Percentiles rank a stretch among this genome's conserved stretches.
Evolutionary conservation across 2,113 vertebrate genomes (phyloP).

Genomic region (Oxygymnocypris stewartii): DNA sequence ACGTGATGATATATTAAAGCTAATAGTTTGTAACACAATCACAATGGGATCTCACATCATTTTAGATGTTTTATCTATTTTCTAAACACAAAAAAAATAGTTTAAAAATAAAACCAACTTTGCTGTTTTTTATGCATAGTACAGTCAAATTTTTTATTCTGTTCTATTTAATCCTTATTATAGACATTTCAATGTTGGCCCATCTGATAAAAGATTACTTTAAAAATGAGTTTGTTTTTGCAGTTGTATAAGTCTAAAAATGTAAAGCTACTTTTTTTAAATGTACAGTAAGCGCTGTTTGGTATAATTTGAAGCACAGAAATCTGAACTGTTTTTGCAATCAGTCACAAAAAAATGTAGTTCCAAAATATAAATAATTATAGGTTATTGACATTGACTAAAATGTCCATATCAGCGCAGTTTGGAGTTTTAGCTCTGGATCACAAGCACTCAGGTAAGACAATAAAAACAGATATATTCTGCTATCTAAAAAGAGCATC

Average conservation of each 20-base stretch:
- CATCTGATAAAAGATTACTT: not conserved
- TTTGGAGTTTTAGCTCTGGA: not conserved
- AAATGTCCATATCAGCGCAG: not conserved
- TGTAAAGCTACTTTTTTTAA: not conserved
- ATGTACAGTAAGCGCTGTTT: not conserved
- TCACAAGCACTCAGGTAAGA: not conserved
- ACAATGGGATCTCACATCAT: not conserved
- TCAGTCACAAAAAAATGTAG: not conserved
- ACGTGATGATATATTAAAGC: not conserved
- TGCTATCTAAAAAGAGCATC: not conserved
- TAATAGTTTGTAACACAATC: not conserved
- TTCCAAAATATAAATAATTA: not conserved
- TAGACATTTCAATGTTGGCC: not conserved
- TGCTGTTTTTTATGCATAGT: not conserved
- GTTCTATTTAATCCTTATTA: not conserved
- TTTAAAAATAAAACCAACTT: no score
- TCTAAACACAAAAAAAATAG: not conserved
- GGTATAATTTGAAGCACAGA: not conserved
- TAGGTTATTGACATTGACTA: not conserved
- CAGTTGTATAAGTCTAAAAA: not conserved
- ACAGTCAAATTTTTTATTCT: not conserved
- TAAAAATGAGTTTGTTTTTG: not conserved
- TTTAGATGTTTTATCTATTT: not conserved
- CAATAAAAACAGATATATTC: not conserved
- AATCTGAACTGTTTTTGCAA: not conserved